Evolutionary conservation across 2,888 invertebrate genomes (phyloP), one percentile per base, ranked within the genome.

Genomic region (Empis livida): DNA sequence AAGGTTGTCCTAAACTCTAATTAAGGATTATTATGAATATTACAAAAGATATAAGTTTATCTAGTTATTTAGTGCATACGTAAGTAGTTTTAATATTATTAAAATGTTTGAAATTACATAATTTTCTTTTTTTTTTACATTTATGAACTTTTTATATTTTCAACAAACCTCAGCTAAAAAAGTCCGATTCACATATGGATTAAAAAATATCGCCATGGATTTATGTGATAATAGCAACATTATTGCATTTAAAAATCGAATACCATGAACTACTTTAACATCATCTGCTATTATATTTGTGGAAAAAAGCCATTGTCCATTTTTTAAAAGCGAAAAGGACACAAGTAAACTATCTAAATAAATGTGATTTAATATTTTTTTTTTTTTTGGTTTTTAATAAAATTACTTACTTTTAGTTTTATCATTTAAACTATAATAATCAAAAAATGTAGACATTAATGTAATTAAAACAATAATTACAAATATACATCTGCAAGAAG

Each of bases 141-240:
- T 30, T 23, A 38, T 2, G 10, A 45, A 41, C 20, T 27, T 30
- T 13, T 27, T 23, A 37, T 39, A 27, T 8, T 13, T 30, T 35
- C 13, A 40, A 53, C 59, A 58, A 63, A 81, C 80, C 72, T 81
- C 80, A 1, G 77, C 67, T 77, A 80, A 79, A 53, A 71, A 68
- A 0, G 82, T 82, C 52, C 82, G 71, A 58, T 83, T 82, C 42
- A 75, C 63, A 57, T 77, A 82, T 3, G 82, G 79, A 58, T 76
- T 72, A 56, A 79, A 83, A 57, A 82, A 79, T 46, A 79, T 60
- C 1, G 82, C 81, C 78, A 83, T 78, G n/a, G 79, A 79, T 60
- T 82, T 83, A 61, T 83, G 83, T 0, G 81, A 74, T 5, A 78
- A 57, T 10, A 82, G 60, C 49, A 83, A 61, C 72, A 81, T 73